Evolutionary conservation across 2,797 vertebrate genomes (phyloP).

Genomic region (Staurois parvus): DNA sequence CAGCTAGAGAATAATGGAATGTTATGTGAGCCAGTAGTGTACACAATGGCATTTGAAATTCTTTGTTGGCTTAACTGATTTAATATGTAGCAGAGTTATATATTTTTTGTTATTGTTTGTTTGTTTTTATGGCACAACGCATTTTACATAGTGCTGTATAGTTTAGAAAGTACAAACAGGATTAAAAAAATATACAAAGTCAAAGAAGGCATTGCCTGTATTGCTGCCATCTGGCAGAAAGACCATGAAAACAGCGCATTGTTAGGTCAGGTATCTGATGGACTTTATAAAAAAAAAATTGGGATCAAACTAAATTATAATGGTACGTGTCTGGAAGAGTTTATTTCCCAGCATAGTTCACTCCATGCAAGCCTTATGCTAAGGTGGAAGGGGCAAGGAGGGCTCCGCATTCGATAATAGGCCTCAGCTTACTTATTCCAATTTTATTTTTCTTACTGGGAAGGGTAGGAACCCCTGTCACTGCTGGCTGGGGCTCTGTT

Average conservation of each 20-base stretch:
- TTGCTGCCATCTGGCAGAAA: background rate
- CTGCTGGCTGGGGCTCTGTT: too few species aligned
- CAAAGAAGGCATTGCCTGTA: background rate
- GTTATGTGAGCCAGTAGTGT: conserved; percentile 46
- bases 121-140: conserved; percentile 15
- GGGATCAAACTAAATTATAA: background rate
- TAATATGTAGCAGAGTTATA: conserved; percentile 37
- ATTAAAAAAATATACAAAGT: background rate
- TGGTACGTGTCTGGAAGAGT: background rate
- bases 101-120: conserved; percentile 28
- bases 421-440: too few species aligned
- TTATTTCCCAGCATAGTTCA: background rate
- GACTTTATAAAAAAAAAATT: background rate
- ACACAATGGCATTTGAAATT: conserved; percentile 33
- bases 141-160: background rate
- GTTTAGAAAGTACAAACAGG: background rate
- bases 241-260: background rate
- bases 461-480: too few species aligned
- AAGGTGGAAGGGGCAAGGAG: too few species aligned
- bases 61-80: conserved; percentile 41
- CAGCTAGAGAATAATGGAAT: conserved; percentile 48
- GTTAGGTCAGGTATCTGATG: background rate
- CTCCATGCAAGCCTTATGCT: too few species aligned
- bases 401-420: too few species aligned
- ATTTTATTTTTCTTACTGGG: too few species aligned